phyloP scores from a whole-genome alignment of 2,888 invertebrate species.

The Ophion obscuratus region DNA sequence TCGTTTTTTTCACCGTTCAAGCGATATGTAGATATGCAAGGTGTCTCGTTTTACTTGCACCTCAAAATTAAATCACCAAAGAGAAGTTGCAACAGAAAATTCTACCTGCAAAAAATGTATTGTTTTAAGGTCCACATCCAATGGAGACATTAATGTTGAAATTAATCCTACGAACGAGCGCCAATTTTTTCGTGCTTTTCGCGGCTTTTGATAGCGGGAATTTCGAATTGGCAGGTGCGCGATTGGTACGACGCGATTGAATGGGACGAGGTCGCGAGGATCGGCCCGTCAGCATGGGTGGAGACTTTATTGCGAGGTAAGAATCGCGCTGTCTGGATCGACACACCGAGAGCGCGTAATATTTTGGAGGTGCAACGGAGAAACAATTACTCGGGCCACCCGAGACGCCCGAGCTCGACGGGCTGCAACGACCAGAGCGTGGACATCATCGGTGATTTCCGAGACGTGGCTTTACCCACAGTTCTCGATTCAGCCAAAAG shows the following conservation, averaged over 20 bases:
- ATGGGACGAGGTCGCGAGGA: slow-evolving; percentile 75
- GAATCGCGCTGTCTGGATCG: slow-evolving; percentile 76
- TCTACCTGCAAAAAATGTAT: background rate
- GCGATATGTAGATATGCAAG: too few relatives aligned
- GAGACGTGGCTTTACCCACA: slow-evolving; percentile 74
- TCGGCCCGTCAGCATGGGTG: slow-evolving; percentile 77
- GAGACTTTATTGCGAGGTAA: slow-evolving; percentile 71
- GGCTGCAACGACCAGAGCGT: slow-evolving; percentile 7
- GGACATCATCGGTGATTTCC: slow-evolving; percentile 74
- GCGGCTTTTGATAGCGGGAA: background rate
- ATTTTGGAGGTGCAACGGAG: slow-evolving; percentile 65
- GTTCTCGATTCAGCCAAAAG: slow-evolving; percentile 75
- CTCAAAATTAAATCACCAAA: too few relatives aligned
- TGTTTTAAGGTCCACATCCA: too few relatives aligned
- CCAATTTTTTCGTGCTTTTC: too few relatives aligned
- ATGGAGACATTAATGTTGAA: too few relatives aligned
- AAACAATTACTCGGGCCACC: slow-evolving; percentile 21
- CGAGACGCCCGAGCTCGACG: background rate
- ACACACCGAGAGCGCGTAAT: slow-evolving; percentile 72
- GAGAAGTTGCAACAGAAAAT: background rate
- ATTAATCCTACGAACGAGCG: too few relatives aligned
- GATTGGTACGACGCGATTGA: slow-evolving; percentile 76
- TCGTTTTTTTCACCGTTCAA: too few relatives aligned
- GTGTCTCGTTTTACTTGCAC: too few relatives aligned
- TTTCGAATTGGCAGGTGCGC: slow-evolving; percentile 70